phyloP scores from a whole-genome alignment of 1,140 invertebrate species.

The Archegozetes longisetosus region DNA sequence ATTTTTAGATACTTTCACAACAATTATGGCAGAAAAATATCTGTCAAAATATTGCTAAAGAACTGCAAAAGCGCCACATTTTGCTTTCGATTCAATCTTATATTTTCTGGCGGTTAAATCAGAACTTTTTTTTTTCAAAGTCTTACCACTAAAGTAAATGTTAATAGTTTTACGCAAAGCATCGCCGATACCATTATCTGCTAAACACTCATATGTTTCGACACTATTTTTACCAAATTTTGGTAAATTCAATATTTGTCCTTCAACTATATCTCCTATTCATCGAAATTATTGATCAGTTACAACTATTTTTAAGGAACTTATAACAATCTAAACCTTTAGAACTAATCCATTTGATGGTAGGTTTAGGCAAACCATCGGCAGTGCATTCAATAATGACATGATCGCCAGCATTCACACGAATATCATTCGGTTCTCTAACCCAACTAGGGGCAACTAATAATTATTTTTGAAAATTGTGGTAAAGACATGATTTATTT shows the following conservation, averaged over 20 bases:
- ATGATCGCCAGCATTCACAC: constrained; percentile 61
- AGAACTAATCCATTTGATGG: constrained; percentile 24
- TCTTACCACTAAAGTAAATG: constrained; percentile 11
- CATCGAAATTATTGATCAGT: neutral
- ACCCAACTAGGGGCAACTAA: constrained; percentile 53
- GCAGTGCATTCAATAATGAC: constrained; percentile 70
- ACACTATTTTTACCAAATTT: constrained; percentile 10
- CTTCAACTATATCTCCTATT: no score
- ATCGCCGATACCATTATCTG: constrained; percentile 14
- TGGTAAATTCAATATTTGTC: constrained; percentile 4
- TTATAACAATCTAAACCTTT: neutral
- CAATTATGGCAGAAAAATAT: no score
- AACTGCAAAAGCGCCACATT: no score
- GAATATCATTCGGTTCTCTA: constrained; percentile 66
- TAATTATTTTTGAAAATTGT: neutral
- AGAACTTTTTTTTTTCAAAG: no score
- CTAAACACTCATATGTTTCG: constrained; percentile 15
- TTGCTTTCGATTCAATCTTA: no score
- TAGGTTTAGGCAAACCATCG: constrained; percentile 68
- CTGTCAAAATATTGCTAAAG: no score
- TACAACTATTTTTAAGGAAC: neutral
- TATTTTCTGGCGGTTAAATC: no score
- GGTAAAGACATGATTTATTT: neutral
- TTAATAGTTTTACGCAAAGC: constrained; percentile 13
- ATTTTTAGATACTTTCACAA: no score